These are phyloP conservation scores for Clarias platycephalus DNA, from an alignment of 2,797 vertebrate species.

Conservation along the genomic window DNA sequence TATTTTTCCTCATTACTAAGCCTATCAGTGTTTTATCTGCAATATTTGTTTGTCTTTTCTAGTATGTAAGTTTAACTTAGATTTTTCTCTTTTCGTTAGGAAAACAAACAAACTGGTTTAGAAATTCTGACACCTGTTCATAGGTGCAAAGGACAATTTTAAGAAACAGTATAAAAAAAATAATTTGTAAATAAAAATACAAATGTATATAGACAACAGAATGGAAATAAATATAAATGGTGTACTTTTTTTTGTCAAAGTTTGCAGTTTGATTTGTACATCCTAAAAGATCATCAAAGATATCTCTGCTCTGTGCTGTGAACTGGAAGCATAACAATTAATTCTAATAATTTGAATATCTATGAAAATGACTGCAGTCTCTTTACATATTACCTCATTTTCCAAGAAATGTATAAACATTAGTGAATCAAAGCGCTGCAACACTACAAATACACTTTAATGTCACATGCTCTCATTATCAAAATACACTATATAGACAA, in stretches of 20 bases:
- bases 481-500: background rate
- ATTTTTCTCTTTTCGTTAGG: slow-evolving; percentile 62
- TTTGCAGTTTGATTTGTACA: slow-evolving; percentile 27
- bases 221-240: slow-evolving; percentile 74
- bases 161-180: slow-evolving; percentile 45
- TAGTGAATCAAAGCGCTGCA: background rate
- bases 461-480: background rate
- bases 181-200: slow-evolving; percentile 73
- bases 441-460: background rate
- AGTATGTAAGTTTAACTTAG: slow-evolving; percentile 55
- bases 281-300: background rate
- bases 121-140: slow-evolving; percentile 62
- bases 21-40: slow-evolving; percentile 63
- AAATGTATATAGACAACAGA: slow-evolving; percentile 74
- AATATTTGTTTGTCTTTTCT: slow-evolving; percentile 61
- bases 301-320: background rate
- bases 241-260: slow-evolving; percentile 27
- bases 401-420: background rate
- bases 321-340: background rate
- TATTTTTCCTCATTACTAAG: slow-evolving; percentile 72
- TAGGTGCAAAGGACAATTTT: slow-evolving; percentile 57
- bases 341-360: background rate
- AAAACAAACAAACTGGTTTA: slow-evolving; percentile 61
- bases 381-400: background rate
- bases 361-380: background rate